phyloP scores from a whole-genome alignment of 2,888 invertebrate species.

The Plebejus anna region DNA sequence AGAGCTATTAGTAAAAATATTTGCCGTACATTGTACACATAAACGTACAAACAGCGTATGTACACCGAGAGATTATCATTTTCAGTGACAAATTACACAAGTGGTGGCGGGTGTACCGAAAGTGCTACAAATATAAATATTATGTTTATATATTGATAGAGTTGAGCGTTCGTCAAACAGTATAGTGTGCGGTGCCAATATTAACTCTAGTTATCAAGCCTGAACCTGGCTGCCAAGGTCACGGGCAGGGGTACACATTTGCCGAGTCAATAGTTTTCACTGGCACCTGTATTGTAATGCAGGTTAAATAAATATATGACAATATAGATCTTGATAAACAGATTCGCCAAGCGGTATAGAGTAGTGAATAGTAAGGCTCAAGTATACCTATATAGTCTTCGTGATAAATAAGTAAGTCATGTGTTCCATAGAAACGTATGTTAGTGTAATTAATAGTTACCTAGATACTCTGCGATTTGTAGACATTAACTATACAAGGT shows the following conservation, averaged over 20 bases:
- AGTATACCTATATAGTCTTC: background rate
- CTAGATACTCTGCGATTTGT: too few relatives aligned
- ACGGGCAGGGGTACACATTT: conserved; percentile 56
- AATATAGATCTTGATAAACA: conserved; percentile 5
- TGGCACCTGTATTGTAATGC: conserved; percentile 28
- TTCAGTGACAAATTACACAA: conserved; percentile 74
- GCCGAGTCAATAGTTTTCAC: conserved; percentile 42
- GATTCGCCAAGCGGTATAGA: background rate
- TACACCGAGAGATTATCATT: conserved; percentile 65
- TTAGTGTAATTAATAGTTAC: too few relatives aligned
- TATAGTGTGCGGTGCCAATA: conserved; percentile 73
- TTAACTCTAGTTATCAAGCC: conserved; percentile 76
- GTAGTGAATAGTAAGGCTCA: background rate
- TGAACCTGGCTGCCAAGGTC: conserved; percentile 66
- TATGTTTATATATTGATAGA: conserved; percentile 80
- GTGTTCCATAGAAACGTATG: too few relatives aligned
- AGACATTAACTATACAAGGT: too few relatives aligned
- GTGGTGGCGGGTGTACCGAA: conserved; percentile 60
- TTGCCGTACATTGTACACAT: conserved; percentile 1
- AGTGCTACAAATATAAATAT: conserved; percentile 76
- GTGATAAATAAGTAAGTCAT: too few relatives aligned
- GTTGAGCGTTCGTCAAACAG: conserved; percentile 75
- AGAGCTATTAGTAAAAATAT: conserved; percentile 7
- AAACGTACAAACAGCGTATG: conserved; percentile 28
- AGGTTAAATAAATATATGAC: conserved; percentile 6